Percentiles rank a stretch among this genome's conserved stretches.
These are phyloP conservation scores for Bryconaethiops microstoma DNA, from an alignment of 2,797 vertebrate species.

Conservation along the genomic window DNA sequence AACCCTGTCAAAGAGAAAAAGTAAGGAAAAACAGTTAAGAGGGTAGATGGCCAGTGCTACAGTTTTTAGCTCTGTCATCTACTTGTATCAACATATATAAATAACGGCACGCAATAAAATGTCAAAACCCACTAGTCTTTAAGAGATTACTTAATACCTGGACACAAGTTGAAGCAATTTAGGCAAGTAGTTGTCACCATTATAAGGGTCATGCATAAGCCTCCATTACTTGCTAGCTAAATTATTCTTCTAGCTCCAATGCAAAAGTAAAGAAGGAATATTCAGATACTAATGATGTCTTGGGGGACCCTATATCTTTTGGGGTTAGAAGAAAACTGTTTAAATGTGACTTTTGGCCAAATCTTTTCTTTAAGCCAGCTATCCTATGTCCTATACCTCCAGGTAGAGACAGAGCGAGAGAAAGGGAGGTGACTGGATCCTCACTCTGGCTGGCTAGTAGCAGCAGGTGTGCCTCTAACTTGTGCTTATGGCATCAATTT, in stretches of 20 bases:
- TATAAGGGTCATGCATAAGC: background rate
- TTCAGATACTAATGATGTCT: background rate
- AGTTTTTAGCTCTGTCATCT: no score
- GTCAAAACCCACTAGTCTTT: no score
- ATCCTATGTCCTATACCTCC: background rate
- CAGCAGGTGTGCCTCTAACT: constrained; percentile 88
- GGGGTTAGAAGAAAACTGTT: background rate
- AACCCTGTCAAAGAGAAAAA: no score
- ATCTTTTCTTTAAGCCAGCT: no score
- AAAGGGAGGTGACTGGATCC: constrained; percentile 25
- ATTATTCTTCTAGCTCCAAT: background rate
- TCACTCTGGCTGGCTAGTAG: constrained; percentile 58
- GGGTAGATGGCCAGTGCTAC: no score
- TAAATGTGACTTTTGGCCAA: no score
- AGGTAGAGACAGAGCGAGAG: background rate
- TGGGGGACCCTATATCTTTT: background rate
- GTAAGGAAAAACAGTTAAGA: no score
- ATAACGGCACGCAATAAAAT: no score
- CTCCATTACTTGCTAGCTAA: background rate
- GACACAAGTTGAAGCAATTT: background rate
- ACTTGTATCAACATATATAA: no score
- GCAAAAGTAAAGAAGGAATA: background rate
- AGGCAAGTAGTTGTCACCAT: background rate
- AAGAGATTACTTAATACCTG: no score
- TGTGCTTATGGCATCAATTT: constrained; percentile 92